phyloP scores from a whole-genome alignment of 2,888 invertebrate species.

The Cephalotes varians region DNA sequence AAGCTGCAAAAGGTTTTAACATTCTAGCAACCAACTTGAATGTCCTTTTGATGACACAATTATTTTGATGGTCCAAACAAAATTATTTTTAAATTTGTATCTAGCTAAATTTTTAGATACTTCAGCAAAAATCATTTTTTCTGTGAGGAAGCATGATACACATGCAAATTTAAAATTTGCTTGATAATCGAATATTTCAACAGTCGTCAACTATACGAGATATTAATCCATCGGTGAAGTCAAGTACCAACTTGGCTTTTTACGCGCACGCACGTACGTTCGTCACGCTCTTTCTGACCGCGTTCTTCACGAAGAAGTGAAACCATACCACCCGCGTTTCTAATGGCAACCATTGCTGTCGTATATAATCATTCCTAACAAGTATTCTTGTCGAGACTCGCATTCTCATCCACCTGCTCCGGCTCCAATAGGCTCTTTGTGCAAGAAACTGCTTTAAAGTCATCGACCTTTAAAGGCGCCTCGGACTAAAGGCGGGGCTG shows the following conservation, averaged over 20 bases:
- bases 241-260: slow-evolving; percentile 4
- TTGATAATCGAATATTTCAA: neutral
- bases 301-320: slow-evolving; percentile 60
- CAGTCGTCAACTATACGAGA: neutral
- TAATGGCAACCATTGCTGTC: slow-evolving; percentile 37
- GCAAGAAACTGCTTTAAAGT: slow-evolving; percentile 70
- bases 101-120: too few relatives aligned
- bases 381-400: neutral
- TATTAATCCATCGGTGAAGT: slow-evolving; percentile 12
- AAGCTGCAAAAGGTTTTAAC: too few relatives aligned
- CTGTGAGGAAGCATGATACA: neutral
- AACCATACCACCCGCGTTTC: slow-evolving; percentile 58
- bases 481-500: slow-evolving; percentile 58
- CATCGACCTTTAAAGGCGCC: slow-evolving; percentile 82
- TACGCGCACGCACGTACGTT: slow-evolving; percentile 33
- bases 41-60: too few relatives aligned
- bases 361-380: slow-evolving; percentile 23
- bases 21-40: too few relatives aligned
- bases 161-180: neutral
- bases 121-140: too few relatives aligned
- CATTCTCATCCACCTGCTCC: neutral
- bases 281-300: slow-evolving; percentile 51
- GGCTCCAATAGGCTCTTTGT: slow-evolving; percentile 64
- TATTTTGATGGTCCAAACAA: too few relatives aligned
- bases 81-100: too few relatives aligned